Conservation (phyloP, 2,888 invertebrate species). For the Julus scandinavius region DNA sequence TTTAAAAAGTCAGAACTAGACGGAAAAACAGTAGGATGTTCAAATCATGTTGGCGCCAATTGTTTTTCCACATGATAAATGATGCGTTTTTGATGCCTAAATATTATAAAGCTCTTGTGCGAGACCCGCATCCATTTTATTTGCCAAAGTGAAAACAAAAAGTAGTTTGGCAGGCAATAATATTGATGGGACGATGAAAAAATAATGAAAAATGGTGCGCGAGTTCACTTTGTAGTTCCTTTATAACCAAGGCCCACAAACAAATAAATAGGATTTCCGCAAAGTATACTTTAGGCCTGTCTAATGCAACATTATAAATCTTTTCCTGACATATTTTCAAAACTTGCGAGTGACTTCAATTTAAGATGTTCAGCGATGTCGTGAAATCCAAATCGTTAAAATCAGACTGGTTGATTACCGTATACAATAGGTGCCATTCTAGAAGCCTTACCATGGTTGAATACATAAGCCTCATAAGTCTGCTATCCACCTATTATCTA, state of each 20-base stretch:
- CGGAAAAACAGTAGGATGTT: constrained; percentile 30
- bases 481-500: no score
- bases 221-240: background rate
- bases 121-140: constrained; percentile 5
- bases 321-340: background rate
- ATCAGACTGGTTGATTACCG: no score
- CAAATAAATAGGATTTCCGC: background rate
- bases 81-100: constrained; percentile 22
- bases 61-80: constrained; percentile 37
- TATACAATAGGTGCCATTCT: no score
- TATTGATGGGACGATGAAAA: constrained; percentile 25
- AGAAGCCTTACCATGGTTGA: no score
- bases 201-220: constrained; percentile 15
- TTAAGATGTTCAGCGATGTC: no score
- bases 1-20: background rate
- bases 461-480: no score
- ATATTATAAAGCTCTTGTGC: background rate
- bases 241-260: background rate
- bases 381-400: no score
- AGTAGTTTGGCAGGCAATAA: constrained; percentile 28
- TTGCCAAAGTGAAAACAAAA: constrained; percentile 35
- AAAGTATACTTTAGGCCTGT: background rate
- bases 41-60: constrained; percentile 31
- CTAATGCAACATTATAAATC: background rate
- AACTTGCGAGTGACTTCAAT: background rate